Conservation (phyloP, 2,113 vertebrate species). For the Peromyscus leucopus region DNA sequence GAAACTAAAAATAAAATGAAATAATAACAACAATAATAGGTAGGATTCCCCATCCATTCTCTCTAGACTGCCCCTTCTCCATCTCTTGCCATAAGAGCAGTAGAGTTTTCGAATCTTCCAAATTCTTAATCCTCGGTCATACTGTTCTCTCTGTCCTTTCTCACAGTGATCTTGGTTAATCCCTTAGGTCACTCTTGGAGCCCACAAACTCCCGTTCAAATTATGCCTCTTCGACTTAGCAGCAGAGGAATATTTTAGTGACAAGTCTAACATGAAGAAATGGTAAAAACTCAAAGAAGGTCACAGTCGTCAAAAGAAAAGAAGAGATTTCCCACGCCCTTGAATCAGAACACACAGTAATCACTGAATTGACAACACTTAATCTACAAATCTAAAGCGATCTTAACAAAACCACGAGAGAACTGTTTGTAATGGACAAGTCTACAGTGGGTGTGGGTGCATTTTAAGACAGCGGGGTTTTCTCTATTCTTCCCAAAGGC, state of each 20-base stretch:
- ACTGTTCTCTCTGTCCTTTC: background rate
- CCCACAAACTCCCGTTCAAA: background rate
- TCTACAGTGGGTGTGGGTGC: background rate
- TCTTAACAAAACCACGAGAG: background rate
- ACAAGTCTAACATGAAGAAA: background rate
- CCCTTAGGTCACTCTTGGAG: background rate
- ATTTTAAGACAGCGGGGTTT: conserved; percentile 13
- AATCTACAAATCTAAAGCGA: conserved; percentile 24
- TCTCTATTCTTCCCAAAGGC: background rate
- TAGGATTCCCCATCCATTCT: background rate
- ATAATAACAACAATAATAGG: background rate
- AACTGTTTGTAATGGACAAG: background rate
- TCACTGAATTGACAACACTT: background rate
- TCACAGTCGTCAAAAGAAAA: conserved; percentile 26
- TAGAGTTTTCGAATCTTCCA: background rate
- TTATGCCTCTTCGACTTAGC: background rate
- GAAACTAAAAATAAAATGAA: background rate
- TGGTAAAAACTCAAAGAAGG: background rate
- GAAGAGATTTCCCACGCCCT: background rate
- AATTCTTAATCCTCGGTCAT: background rate
- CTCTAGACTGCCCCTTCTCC: background rate
- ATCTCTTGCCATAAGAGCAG: background rate
- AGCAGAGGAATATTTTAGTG: conserved; percentile 6
- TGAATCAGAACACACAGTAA: conserved; percentile 2
- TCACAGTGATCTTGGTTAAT: background rate